Evolutionary conservation across 2,888 invertebrate species (phyloP), one percentile per base, ranked within the genome.

Genomic region (Drosophila tripunctata): DNA sequence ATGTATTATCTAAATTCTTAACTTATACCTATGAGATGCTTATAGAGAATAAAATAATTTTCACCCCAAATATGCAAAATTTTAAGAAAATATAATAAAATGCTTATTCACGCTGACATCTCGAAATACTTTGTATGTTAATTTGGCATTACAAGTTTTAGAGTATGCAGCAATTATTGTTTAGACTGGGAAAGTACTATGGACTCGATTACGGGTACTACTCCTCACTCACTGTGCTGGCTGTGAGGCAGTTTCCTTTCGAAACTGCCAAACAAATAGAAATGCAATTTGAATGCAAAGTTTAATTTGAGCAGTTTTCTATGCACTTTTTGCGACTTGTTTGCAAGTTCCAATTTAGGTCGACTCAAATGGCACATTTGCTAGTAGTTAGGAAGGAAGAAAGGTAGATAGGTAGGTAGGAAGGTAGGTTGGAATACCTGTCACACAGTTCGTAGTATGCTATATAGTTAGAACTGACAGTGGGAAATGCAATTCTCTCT

Each of bases 201-300:
- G 15, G 54, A 35, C 17, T 40, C 17, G 17, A 45, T n/a, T 21
- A 7, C 27, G 7, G 10, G 10, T 19, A 27, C 35, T n/a, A n/a
- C n/a, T n/a, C n/a, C n/a, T n/a, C n/a, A n/a, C n/a, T n/a, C n/a
- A n/a, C n/a, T n/a, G n/a, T n/a, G n/a, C n/a, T n/a, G n/a, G n/a
- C n/a, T n/a, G n/a, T 51, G 35, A 12, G 40, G 33, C 19, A 12
- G 45, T 48, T 68, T n/a, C 35, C 62, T 67, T 66, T 69, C 67
- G 40, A 50, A 69, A 45, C 62, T 80, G 83, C 79, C 79, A 83
- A 80, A 71, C 71, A 80, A 87, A 81, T 87, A 60, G 74, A 74
- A 81, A 81, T 84, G 78, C 87, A 74, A 77, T 77, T 87, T 80
- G 67, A 81, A 76, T 79, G 84, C 67, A 68, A 80, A 76, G 64